These are phyloP conservation scores for Plemyria rubiginata DNA, from an alignment of 2,888 invertebrate genomes.

Conservation along the genomic window DNA sequence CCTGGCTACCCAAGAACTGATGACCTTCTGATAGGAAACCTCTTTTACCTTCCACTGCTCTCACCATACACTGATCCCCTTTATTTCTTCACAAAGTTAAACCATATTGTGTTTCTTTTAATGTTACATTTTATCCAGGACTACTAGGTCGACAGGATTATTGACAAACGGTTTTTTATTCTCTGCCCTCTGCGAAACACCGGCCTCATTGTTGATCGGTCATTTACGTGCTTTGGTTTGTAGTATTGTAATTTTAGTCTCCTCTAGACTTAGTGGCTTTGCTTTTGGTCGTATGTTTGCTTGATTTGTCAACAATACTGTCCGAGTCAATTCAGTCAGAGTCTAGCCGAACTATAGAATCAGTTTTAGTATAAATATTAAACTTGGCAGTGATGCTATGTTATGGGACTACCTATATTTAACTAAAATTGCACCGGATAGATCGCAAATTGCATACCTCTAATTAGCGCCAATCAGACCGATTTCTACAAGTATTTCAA, in stretches of 20 bases:
- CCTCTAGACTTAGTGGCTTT: neutral
- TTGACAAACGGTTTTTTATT: neutral
- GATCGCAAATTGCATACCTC: neutral
- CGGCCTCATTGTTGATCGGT: neutral
- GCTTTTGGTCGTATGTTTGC: neutral
- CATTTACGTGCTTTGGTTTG: neutral
- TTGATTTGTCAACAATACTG: neutral
- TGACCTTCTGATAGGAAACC: too few relatives aligned
- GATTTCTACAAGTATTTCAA: slow-evolving; percentile 15
- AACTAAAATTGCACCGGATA: neutral
- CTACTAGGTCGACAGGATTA: slow-evolving; percentile 2
- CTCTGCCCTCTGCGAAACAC: neutral
- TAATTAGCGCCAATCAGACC: slow-evolving; percentile 16
- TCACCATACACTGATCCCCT: neutral
- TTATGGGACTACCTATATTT: neutral
- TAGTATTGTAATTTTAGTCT: neutral
- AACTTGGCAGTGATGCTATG: neutral
- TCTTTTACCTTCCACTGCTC: neutral
- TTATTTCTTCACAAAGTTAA: neutral
- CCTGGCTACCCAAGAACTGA: too few relatives aligned
- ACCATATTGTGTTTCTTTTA: neutral
- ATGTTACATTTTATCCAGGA: slow-evolving; percentile 1
- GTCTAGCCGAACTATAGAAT: too few relatives aligned
- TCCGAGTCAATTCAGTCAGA: neutral
- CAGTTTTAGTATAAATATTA: neutral